Evolutionary conservation across 1,140 invertebrate species (phyloP).

Genomic region (Neodiprion virginianus): DNA sequence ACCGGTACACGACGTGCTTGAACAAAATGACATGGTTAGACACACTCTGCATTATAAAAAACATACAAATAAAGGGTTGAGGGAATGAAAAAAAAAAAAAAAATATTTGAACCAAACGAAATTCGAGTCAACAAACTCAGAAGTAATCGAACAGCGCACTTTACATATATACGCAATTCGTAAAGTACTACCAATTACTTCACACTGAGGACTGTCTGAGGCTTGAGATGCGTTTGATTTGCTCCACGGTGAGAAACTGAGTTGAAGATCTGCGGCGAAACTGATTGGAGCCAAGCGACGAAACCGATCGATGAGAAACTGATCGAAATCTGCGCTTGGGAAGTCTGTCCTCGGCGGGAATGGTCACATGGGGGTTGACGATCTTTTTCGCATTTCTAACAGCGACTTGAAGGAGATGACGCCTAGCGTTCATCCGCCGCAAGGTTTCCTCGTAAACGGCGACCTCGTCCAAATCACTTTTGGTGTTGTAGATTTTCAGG

Average conservation of each 20-base stretch:
- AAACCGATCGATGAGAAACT: background rate
- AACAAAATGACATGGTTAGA: constrained; percentile 55
- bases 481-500: constrained; percentile 62
- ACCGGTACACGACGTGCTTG: constrained; percentile 95
- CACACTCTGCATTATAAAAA: background rate
- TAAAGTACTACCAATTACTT: background rate
- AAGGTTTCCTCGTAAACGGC: constrained; percentile 51
- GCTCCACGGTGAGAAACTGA: background rate
- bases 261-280: background rate
- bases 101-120: too few relatives aligned
- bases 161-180: background rate
- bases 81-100: too few relatives aligned
- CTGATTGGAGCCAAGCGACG: background rate
- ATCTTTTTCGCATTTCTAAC: constrained; percentile 22
- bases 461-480: constrained; percentile 32
- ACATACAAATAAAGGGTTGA: background rate
- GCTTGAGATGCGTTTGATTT: background rate
- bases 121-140: background rate
- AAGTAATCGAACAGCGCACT: background rate
- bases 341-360: background rate
- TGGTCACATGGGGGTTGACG: constrained; percentile 16
- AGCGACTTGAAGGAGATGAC: constrained; percentile 44
- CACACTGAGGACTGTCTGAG: background rate
- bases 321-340: background rate
- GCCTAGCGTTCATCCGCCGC: constrained; percentile 50